Conservation (phyloP, 2,797 vertebrate genomes). For the Lindbergichthys nudifrons region DNA sequence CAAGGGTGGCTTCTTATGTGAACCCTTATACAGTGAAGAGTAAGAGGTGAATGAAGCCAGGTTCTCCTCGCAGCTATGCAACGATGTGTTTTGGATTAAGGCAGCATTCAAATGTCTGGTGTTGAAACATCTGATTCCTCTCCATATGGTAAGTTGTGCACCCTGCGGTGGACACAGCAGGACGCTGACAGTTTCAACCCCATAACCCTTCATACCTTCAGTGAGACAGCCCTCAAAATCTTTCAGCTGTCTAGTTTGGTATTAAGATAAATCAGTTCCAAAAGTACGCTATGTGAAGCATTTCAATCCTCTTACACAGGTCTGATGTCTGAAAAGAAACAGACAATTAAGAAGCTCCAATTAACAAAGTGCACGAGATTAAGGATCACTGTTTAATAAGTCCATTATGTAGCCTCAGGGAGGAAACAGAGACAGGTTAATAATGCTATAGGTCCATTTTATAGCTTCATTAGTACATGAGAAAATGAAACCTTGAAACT, state of each 20-base stretch:
- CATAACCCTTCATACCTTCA: conserved; percentile 59
- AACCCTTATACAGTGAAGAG: neutral
- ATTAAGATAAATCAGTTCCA: conserved; percentile 66
- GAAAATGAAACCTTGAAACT: conserved; percentile 28
- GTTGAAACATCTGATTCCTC: conserved; percentile 52
- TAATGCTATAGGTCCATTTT: conserved; percentile 17
- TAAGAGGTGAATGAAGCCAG: conserved; percentile 4
- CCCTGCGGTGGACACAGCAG: conserved; percentile 75
- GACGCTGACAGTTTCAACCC: conserved; percentile 66
- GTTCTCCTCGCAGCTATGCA: conserved; percentile 6
- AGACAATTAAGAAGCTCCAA: conserved; percentile 79
- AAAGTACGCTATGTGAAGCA: conserved; percentile 44
- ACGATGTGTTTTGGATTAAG: conserved; percentile 36
- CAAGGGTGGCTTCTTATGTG: neutral
- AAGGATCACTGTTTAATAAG: conserved; percentile 44
- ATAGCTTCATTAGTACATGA: conserved; percentile 13
- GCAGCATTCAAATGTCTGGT: conserved; percentile 34
- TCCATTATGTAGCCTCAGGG: conserved; percentile 16
- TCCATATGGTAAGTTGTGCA: conserved; percentile 76
- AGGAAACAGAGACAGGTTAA: conserved; percentile 41
- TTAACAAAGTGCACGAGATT: conserved; percentile 83
- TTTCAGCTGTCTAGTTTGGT: conserved; percentile 52
- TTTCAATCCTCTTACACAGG: conserved; percentile 81
- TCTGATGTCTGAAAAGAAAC: conserved; percentile 81
- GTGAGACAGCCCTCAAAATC: conserved; percentile 50